Conservation (phyloP, 2,797 vertebrate genomes). For the Siniperca undulata region DNA sequence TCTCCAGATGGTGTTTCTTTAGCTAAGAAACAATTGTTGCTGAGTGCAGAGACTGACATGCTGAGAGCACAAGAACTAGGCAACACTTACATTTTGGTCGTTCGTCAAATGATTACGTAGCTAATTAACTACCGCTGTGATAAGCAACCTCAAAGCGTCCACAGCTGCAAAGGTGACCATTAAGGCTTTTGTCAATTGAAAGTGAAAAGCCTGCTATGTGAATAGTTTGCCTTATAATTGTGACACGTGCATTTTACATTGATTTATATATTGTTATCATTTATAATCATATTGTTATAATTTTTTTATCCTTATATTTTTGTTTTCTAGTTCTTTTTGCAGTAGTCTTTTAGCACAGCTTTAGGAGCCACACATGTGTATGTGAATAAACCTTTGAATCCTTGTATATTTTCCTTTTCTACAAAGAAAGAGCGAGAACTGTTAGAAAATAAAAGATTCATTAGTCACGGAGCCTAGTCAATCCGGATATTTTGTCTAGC, state of each 20-base stretch:
- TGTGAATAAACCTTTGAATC: not conserved
- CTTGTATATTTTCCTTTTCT: not conserved
- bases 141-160: not conserved
- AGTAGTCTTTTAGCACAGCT: not conserved
- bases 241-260: not conserved
- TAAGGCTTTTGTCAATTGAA: too few species aligned
- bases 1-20: not conserved
- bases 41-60: not conserved
- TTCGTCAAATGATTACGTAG: not conserved
- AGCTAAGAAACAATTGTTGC: not conserved
- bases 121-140: not conserved
- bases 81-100: not conserved
- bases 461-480: not conserved
- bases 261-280: not conserved
- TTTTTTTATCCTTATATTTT: not conserved
- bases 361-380: too few species aligned
- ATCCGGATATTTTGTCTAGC: not conserved
- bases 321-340: too few species aligned
- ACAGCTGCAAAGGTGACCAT: not conserved
- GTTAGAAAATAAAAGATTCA: not conserved
- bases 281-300: too few species aligned
- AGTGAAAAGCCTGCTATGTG: too few species aligned
- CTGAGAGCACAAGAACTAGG: not conserved
- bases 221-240: not conserved
- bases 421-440: not conserved